Evolutionary conservation across 2,113 vertebrate species (phyloP), one percentile per base, ranked within the genome.

Genomic region (Ailurus styani): DNA sequence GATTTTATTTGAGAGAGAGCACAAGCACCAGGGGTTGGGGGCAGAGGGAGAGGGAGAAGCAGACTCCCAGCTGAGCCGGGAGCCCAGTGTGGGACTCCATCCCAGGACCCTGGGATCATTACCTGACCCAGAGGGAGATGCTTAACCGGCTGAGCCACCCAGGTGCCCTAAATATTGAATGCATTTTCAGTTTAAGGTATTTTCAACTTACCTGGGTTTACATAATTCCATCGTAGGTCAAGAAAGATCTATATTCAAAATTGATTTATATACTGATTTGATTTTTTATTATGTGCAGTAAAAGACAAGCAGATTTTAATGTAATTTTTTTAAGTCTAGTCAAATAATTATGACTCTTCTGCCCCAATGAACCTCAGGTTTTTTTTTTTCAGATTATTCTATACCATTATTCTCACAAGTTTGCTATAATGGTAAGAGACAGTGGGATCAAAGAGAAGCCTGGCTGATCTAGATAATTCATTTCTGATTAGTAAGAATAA

Each of bases 311-410:
- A 94, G 62, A 86, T 81, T 91, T 93, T 57, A 31, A 55, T 87
- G 64, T 23, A 88, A 0, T 78, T 54, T 90, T 72, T 88, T 90
- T 23, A 87, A 82, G 27, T 83, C 34, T 84, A 47, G 34, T 45
- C 68, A 96, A 64, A 94, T 87, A 83, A 64, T 89, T 68, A 73
- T 57, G 70, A 64, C 9, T 95, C 18, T 42, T 72, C 20, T 96
- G 12, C 27, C 7, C 29, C 57, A 75, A 1, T 73, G 55, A 87
- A 72, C 52, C 40, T 27, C 9, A 77, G 14, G 45, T 66, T 4
- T 91, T 82, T 47, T 29, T 40, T 90, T 95, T 96, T 79, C 87
- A 93, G 27, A 57, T 85, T 90, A 87, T 83, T 84, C 73, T 86
- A 5, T 91, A 47, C 37, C 54, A 12, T 89, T 93, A 23, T 78